A percentile compares a stretch with the other conserved stretches of the same genome.
Evolutionary conservation across 2,113 vertebrate species (phyloP).

Genomic region (Symphodus melops): DNA sequence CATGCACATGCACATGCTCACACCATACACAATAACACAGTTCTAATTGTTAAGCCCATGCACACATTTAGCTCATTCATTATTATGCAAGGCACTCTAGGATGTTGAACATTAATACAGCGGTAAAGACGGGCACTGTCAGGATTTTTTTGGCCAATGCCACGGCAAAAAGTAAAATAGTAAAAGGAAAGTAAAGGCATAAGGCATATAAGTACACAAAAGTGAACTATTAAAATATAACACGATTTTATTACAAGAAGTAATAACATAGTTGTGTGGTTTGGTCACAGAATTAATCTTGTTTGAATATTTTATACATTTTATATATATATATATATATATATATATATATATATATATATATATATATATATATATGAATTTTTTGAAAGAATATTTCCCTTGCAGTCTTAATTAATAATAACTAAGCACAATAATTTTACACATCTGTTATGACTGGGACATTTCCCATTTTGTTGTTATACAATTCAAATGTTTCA

Average conservation of each 20-base stretch:
- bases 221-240: too few relatives aligned
- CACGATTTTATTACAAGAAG: too few relatives aligned
- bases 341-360: too few relatives aligned
- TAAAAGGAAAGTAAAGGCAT: background rate
- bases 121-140: slow-evolving; percentile 2
- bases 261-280: too few relatives aligned
- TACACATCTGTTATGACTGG: background rate
- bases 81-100: slow-evolving; percentile 62
- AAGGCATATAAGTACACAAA: too few relatives aligned
- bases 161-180: background rate
- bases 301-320: too few relatives aligned
- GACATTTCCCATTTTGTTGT: background rate
- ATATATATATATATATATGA: too few relatives aligned
- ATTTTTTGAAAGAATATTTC: too few relatives aligned
- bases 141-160: background rate
- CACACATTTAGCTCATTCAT: slow-evolving; percentile 52
- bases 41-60: slow-evolving; percentile 8
- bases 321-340: too few relatives aligned
- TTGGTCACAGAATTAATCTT: too few relatives aligned
- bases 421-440: background rate
- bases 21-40: background rate
- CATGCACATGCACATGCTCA: background rate
- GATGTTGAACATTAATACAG: slow-evolving; percentile 15
- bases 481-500: background rate
- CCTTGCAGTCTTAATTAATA: background rate